Evolutionary conservation across 1,140 invertebrate species (phyloP), one percentile per base, ranked within the genome.

Genomic region (Caenorhabditis latens): DNA sequence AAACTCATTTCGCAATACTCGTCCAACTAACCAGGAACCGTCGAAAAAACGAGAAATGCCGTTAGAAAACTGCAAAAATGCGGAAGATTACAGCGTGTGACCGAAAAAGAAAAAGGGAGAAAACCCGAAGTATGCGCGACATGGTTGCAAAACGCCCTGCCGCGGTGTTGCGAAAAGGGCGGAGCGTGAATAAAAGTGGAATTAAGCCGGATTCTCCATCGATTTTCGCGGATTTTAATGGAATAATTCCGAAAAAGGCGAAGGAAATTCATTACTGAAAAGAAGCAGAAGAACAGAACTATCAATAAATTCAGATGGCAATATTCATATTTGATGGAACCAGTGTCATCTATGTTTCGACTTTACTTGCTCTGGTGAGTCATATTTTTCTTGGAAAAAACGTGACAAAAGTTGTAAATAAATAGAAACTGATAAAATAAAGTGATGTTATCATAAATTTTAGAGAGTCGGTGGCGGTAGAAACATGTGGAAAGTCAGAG

Each of bases 281-380:
- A 32, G 32, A 32, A 32, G 32, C 32, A 32, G 32, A 32, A 32
- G 32, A 32, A 32, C 32, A 32, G 32, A 32, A 32, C 32, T 32
- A 0, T 32, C 32, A 32, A 32, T 14, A 79, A 50, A 53, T 32
- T 50, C n/a, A 50, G 46, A 79, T 79, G 71, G 32, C 32, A 53
- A 50, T 50, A 21, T 79, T 85, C 24, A 65, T 85, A 13, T 71
- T 85, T 16, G 84, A 85, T 48, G 84, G 84, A 11, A 85, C 50
- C 65, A 85, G 84, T 48, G 84, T 85, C 13, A 53, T 85, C 4
- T 85, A 71, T 48, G 84, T 85, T 8, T 85, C 42, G 8, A 48
- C 84, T 9, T 14, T 85, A 57, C 16, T 42, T 58, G 43, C 50
- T 3, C 46, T 85, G 84, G 84, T 85, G 50, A 79, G 43, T 75